phyloP scores from a whole-genome alignment of 2,888 invertebrate species.

The Cephus rjabovi region DNA sequence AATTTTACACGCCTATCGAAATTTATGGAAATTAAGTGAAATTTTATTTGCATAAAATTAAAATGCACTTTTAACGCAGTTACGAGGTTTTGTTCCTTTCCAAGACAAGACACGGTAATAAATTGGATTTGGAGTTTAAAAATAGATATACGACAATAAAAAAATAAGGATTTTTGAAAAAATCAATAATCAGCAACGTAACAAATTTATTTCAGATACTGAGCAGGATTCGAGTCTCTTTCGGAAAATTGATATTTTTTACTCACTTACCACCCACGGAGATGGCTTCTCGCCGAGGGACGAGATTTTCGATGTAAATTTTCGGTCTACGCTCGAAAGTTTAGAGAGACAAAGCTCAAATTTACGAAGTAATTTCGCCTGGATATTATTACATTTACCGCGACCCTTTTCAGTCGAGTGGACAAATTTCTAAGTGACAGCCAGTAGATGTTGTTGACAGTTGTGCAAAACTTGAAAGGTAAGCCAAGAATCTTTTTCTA shows the following conservation, averaged over 20 bases:
- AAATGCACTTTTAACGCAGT: background rate
- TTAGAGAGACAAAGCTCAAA: too few species aligned
- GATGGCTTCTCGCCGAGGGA: too few species aligned
- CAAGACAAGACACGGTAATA: background rate
- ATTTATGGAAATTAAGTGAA: background rate
- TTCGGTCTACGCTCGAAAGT: too few species aligned
- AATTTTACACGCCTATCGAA: background rate
- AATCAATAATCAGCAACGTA: background rate
- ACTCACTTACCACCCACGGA: too few species aligned
- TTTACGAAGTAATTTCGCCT: too few species aligned
- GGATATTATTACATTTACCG: too few species aligned
- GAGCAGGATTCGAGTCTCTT: background rate
- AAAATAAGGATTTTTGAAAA: background rate
- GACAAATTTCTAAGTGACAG: background rate
- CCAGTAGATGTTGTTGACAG: background rate
- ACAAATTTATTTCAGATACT: background rate
- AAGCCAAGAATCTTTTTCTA: background rate
- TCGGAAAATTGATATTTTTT: too few species aligned
- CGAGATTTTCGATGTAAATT: background rate
- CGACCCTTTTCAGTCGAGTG: too few species aligned
- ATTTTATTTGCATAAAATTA: background rate
- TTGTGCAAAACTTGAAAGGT: background rate
- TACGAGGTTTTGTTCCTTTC: background rate
- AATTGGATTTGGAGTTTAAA: background rate
- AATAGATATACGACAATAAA: background rate